phyloP scores from a whole-genome alignment of 92 coral and sea anemone species.

The Parazoanthus darwini region DNA sequence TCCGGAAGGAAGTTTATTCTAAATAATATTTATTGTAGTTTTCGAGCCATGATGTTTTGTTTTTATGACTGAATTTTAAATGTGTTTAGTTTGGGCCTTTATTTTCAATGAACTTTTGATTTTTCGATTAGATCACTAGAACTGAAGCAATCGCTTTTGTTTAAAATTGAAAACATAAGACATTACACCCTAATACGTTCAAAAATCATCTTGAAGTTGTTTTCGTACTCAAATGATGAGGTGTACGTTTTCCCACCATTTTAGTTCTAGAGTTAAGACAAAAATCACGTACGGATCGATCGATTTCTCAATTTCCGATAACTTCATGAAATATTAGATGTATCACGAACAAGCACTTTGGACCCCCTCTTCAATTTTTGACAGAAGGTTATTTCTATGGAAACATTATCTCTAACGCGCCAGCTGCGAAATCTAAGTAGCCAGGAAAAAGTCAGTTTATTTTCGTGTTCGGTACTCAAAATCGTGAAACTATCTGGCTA shows the following conservation, averaged over 20 bases:
- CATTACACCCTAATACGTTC: background rate
- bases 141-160: background rate
- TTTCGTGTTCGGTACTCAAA: background rate
- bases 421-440: slow-evolving; percentile 27
- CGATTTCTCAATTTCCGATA: background rate
- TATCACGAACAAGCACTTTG: background rate
- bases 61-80: background rate
- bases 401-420: slow-evolving; percentile 34
- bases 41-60: background rate
- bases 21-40: background rate
- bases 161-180: background rate
- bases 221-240: background rate
- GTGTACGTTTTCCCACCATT: background rate
- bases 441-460: background rate
- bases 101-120: background rate
- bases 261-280: background rate
- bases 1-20: slow-evolving; percentile 7
- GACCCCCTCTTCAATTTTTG: background rate
- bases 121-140: background rate
- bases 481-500: background rate
- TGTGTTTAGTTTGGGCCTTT: no score
- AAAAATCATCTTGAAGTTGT: background rate
- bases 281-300: background rate
- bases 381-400: slow-evolving; percentile 18
- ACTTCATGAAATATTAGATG: background rate